These are phyloP conservation scores for Mantis religiosa DNA, from an alignment of 2,888 invertebrate genomes.

Conservation along the genomic window DNA sequence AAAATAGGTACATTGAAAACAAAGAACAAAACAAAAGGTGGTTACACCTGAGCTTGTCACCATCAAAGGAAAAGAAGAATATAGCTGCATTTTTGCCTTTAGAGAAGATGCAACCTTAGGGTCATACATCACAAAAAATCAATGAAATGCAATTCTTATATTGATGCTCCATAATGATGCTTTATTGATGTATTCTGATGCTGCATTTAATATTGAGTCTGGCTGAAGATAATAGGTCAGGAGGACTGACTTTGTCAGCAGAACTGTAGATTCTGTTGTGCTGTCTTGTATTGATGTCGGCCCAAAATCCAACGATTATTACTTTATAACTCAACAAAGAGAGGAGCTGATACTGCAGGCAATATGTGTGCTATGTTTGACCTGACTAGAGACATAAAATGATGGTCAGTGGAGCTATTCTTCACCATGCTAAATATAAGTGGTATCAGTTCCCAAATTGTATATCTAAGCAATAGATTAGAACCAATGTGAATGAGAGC, in stretches of 20 bases:
- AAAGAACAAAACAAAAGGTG: conserved; percentile 11
- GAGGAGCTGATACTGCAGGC: too few species aligned
- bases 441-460: too few species aligned
- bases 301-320: too few species aligned
- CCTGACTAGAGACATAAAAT: background rate
- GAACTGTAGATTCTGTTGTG: too few species aligned
- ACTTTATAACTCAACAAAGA: too few species aligned
- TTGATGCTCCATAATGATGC: background rate
- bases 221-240: too few species aligned
- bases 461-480: background rate
- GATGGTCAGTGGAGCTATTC: conserved; percentile 11
- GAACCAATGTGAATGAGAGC: background rate
- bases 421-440: background rate
- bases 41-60: too few species aligned
- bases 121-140: conserved; percentile 16
- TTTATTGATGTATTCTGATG: too few species aligned
- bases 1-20: conserved; percentile 24
- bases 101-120: conserved; percentile 22
- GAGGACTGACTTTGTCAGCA: too few species aligned
- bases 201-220: too few species aligned
- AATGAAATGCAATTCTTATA: conserved; percentile 10
- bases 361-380: too few species aligned
- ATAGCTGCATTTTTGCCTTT: conserved; percentile 23
- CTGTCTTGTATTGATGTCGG: too few species aligned
- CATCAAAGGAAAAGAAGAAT: background rate